Evolutionary conservation across 2,888 invertebrate genomes (phyloP).

Genomic region (Luperina nickerlii): DNA sequence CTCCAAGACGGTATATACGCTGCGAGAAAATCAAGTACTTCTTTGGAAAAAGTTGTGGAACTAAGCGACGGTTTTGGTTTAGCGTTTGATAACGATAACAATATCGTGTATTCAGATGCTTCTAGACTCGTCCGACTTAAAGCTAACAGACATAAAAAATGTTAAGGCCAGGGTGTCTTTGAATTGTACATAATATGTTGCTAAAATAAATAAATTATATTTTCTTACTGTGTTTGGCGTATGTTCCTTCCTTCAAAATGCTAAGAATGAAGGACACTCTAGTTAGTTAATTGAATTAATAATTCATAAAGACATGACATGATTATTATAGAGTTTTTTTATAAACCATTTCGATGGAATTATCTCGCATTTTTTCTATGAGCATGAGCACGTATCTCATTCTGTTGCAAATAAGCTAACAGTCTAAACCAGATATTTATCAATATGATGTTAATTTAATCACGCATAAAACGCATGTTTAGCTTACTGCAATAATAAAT

Average conservation of each 20-base stretch:
- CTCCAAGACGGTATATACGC: slow-evolving; percentile 78
- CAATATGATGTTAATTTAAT: slow-evolving; percentile 20
- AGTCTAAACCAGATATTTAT: neutral
- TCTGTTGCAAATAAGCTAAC: neutral
- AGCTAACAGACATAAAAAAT: slow-evolving; percentile 67
- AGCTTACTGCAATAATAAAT: neutral
- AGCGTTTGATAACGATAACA: slow-evolving; percentile 81
- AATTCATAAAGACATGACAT: neutral
- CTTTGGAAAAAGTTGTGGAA: slow-evolving; percentile 72
- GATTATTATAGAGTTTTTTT: neutral
- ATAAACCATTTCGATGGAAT: neutral
- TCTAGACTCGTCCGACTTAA: slow-evolving; percentile 71
- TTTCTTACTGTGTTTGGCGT: slow-evolving; percentile 1
- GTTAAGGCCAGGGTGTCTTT: slow-evolving; percentile 54
- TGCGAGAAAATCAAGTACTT: slow-evolving; percentile 68
- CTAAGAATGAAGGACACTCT: neutral
- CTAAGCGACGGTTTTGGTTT: slow-evolving; percentile 80
- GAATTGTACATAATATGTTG: slow-evolving; percentile 24
- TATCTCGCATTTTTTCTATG: neutral
- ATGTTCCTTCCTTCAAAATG: neutral
- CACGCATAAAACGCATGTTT: slow-evolving; percentile 20
- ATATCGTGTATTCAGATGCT: slow-evolving; percentile 80
- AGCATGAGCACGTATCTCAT: neutral
- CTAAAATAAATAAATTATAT: slow-evolving; percentile 22
- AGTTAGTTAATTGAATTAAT: neutral